Conservation (phyloP, 1,140 invertebrate genomes). For the Macrobrachium rosenbergii region DNA sequence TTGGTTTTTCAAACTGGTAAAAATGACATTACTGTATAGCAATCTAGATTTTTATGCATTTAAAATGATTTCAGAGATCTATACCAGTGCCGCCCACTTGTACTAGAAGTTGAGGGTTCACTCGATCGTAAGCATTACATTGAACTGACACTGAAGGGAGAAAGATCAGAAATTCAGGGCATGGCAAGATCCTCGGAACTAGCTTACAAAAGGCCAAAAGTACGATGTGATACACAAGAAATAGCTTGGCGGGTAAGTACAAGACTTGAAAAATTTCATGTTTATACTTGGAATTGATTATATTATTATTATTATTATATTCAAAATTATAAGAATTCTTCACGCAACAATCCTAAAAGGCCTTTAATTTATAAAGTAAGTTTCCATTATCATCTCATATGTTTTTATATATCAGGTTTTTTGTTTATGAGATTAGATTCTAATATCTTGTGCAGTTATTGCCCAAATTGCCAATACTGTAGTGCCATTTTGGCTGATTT, state of each 20-base stretch:
- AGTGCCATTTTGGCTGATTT: too few relatives aligned
- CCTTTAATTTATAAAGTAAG: too few relatives aligned
- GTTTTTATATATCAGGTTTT: too few relatives aligned
- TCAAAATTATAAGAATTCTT: conserved; percentile 63
- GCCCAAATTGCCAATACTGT: too few relatives aligned
- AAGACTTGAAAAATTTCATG: background rate
- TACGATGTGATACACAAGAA: conserved; percentile 84
- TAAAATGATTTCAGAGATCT: conserved; percentile 61
- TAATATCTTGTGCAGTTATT: too few relatives aligned
- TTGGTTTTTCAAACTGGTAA: too few relatives aligned
- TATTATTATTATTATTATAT: background rate
- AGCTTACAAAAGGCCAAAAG: conserved; percentile 77
- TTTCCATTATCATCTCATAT: too few relatives aligned
- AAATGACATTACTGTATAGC: too few relatives aligned
- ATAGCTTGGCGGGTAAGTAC: conserved; percentile 81
- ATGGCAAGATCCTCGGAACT: conserved; percentile 45
- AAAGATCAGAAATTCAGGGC: conserved; percentile 69
- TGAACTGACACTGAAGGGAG: conserved; percentile 77
- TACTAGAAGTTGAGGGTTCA: conserved; percentile 69
- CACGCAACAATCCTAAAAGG: too few relatives aligned
- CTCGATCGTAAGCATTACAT: conserved; percentile 76
- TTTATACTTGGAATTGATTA: background rate
- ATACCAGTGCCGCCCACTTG: conserved; percentile 65
- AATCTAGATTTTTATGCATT: background rate
- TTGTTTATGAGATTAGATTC: too few relatives aligned